These are phyloP conservation scores for Hetaerina titia DNA, from an alignment of 2,888 invertebrate species.

Conservation along the genomic window DNA sequence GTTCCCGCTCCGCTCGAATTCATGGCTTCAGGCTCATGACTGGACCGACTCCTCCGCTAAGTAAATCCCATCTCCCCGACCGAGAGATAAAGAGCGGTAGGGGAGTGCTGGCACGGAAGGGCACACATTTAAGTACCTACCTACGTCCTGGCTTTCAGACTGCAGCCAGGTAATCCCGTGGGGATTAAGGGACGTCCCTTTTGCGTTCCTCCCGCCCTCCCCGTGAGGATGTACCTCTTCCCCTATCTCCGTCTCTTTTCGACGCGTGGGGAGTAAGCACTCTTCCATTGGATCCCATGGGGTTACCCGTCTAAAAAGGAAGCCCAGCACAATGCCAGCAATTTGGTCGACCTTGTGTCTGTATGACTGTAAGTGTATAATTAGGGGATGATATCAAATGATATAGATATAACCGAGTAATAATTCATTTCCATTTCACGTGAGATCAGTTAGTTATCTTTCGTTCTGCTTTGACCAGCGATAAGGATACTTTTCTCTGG, in stretches of 20 bases:
- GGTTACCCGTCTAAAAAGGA: background rate
- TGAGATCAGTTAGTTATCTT: too few relatives aligned
- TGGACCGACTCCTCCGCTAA: background rate
- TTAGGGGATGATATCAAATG: background rate
- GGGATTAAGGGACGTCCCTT: constrained; percentile 19
- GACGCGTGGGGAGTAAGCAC: background rate
- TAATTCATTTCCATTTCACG: background rate
- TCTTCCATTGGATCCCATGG: background rate
- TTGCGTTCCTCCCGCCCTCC: background rate
- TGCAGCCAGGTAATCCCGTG: constrained; percentile 3
- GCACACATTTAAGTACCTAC: constrained; percentile 21
- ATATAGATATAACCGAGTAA: background rate
- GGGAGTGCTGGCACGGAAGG: constrained; percentile 11
- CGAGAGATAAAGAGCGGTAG: constrained; percentile 9
- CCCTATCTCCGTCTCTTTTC: background rate
- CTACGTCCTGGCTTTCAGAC: constrained; percentile 24
- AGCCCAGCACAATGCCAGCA: background rate
- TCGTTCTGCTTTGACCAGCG: too few relatives aligned
- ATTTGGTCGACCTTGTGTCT: background rate
- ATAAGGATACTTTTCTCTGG: too few relatives aligned
- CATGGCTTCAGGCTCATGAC: background rate
- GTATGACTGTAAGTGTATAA: background rate
- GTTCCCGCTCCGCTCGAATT: background rate
- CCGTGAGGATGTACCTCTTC: background rate
- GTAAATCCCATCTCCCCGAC: background rate